Base-by-base conservation (phyloP, 2,797 vertebrate genomes). In the Clarias fuscus region DNA sequence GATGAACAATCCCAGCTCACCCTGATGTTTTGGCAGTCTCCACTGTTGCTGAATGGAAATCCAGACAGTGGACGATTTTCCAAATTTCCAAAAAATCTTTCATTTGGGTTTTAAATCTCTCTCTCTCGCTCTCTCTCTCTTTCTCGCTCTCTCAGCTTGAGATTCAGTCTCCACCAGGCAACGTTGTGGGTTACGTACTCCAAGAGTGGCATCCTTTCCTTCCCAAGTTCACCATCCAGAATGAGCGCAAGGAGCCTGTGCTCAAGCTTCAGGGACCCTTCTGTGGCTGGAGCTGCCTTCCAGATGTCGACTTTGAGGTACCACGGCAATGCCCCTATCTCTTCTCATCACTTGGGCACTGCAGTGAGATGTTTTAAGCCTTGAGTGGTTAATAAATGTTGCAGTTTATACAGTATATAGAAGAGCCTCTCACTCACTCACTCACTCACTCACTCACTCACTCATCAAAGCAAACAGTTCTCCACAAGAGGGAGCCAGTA, bases 251-350 rank as follows among this genome's bases (percentile, higher is more conserved):
- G 13, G 95, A 92, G 72, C 94, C 95, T 6, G 82, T 98, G 1
- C 89, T 99, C 88, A 96, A 95, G 92, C 94, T 99, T 82, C 70
- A 81, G 2, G 97, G 98, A 8, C 98, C 98, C 0, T 98, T 97
- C 90, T 85, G 96, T 53, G 93, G 95, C 71, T 99, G 97, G 88
- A 96, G 94, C 92, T 99, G 97, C 92, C 96, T 96, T 33, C 94
- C 95, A 40, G 98, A 99, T 80, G 90, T 98, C 78, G 91, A 98
- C 91, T 99, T 99, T 93, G 96, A 98, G 97, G 98, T 98, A 93
- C 4, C n/a, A 5, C 48, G 17, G 1, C 11, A 67, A 37, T 30
- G 37, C 65, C 30, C 65, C n/a, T 18, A 72, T 58, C 59, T 18
- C 43, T n/a, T 27, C 22, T 37, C 53, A 82, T 82, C 33, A 18